Percentiles rank a stretch among this genome's conserved stretches.
Conservation (phyloP, 1,140 invertebrate genomes). For the Tetranychus urticae region DNA sequence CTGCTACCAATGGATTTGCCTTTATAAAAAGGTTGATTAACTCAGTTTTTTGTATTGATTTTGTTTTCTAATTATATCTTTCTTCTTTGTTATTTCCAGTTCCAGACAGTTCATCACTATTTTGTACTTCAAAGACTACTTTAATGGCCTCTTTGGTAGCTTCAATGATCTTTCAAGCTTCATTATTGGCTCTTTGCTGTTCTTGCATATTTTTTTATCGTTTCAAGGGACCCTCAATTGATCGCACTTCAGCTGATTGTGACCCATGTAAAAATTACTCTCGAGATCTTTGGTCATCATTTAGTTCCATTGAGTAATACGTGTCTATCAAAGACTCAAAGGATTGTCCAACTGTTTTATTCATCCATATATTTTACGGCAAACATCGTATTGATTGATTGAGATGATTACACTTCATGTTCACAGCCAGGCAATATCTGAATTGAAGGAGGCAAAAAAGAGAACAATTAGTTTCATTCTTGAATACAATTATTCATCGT, state of each 20-base stretch:
- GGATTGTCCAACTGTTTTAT: too few species aligned
- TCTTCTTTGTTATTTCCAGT: background rate
- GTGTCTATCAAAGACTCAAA: too few species aligned
- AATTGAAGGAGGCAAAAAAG: too few species aligned
- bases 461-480: too few species aligned
- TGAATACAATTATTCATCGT: too few species aligned
- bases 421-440: too few species aligned
- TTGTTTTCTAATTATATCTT: background rate
- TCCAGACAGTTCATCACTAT: background rate
- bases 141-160: conserved; percentile 2
- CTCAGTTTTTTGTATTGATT: too few species aligned
- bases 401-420: too few species aligned
- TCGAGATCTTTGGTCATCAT: background rate
- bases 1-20: background rate
- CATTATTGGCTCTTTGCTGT: background rate
- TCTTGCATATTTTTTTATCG: background rate
- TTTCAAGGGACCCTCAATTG: background rate
- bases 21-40: background rate
- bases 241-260: background rate
- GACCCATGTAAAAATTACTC: background rate
- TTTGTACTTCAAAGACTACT: conserved; percentile 4
- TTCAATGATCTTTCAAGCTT: conserved; percentile 1
- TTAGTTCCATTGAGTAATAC: background rate
- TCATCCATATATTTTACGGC: too few species aligned
- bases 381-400: too few species aligned